phyloP scores from a whole-genome alignment of 2,797 vertebrate genomes.

The Notoglanidium macrostoma region DNA sequence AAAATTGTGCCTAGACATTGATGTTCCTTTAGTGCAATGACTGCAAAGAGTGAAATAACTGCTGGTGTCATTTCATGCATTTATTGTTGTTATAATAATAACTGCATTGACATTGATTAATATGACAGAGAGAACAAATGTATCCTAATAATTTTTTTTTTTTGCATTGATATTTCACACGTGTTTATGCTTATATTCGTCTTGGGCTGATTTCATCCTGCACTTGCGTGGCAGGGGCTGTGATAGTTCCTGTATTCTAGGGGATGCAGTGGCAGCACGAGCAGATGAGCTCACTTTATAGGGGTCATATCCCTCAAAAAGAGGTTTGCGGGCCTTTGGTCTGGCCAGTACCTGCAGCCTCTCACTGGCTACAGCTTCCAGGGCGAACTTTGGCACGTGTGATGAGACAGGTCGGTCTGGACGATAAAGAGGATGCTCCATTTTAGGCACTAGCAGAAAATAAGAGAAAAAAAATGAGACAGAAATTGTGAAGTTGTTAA shows the following conservation, averaged over 20 bases:
- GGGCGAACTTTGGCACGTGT: slow-evolving; percentile 59
- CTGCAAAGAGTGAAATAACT: background rate
- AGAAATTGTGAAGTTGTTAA: background rate
- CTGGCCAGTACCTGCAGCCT: slow-evolving; percentile 67
- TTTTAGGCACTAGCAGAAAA: slow-evolving; percentile 67
- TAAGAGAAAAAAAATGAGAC: background rate
- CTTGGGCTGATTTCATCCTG: slow-evolving; percentile 51
- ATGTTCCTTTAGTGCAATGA: background rate
- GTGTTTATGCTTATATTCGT: background rate
- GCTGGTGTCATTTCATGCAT: background rate
- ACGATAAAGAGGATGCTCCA: slow-evolving; percentile 60
- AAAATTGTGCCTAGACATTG: background rate
- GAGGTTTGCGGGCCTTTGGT: slow-evolving; percentile 65
- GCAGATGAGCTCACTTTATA: slow-evolving; percentile 63
- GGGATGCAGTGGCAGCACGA: slow-evolving; percentile 62
- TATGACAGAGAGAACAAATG: background rate
- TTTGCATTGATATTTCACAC: background rate
- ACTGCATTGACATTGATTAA: background rate
- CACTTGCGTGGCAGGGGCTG: slow-evolving; percentile 72
- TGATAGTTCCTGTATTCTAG: slow-evolving; percentile 68
- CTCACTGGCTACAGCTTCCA: slow-evolving; percentile 55
- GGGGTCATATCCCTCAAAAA: slow-evolving; percentile 67
- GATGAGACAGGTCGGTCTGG: slow-evolving; percentile 60
- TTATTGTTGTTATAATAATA: background rate
- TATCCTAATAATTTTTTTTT: background rate